Percentiles rank a stretch among this genome's conserved stretches.
phyloP scores from a whole-genome alignment of 2,797 vertebrate species.

The Bryconaethiops microstoma region DNA sequence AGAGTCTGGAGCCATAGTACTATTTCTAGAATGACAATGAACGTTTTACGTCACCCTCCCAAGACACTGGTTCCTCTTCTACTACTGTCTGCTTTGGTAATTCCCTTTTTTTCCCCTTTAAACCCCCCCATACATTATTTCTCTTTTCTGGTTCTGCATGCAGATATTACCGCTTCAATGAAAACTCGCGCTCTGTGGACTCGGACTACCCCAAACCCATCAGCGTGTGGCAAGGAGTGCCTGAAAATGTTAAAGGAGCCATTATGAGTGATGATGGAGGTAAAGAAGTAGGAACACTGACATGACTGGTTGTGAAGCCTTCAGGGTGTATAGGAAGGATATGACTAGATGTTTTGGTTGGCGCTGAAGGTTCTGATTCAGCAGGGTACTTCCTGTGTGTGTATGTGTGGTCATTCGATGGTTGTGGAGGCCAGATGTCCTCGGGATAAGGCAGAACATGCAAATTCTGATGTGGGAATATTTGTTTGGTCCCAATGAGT shows the following conservation, averaged over 20 bases:
- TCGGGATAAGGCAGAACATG: not conserved
- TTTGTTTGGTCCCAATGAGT: not conserved
- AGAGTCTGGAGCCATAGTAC: not conserved
- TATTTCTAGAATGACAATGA: not conserved
- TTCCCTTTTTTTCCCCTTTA: not conserved
- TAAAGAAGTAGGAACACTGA: conserved; percentile 59
- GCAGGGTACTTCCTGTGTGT: conserved; percentile 68
- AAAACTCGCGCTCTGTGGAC: conserved; percentile 82
- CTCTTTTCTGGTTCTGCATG: not conserved
- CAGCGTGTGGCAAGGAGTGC: conserved; percentile 87
- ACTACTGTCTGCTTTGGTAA: not conserved
- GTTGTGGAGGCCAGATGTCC: not conserved
- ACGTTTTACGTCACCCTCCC: not conserved
- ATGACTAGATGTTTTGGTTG: conserved; percentile 43
- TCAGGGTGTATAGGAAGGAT: conserved; percentile 48
- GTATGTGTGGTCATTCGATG: not conserved
- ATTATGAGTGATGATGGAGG: conserved; percentile 91
- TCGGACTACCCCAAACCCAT: conserved; percentile 87
- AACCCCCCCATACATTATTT: not conserved
- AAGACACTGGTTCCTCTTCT: not conserved
- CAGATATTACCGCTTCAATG: conserved; percentile 92
- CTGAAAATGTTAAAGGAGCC: conserved; percentile 83
- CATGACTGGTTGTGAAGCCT: conserved; percentile 49
- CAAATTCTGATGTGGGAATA: not conserved
- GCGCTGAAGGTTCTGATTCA: conserved; percentile 68